Conservation (phyloP, 2,888 invertebrate genomes). For the Linnaemya vulpina region DNA sequence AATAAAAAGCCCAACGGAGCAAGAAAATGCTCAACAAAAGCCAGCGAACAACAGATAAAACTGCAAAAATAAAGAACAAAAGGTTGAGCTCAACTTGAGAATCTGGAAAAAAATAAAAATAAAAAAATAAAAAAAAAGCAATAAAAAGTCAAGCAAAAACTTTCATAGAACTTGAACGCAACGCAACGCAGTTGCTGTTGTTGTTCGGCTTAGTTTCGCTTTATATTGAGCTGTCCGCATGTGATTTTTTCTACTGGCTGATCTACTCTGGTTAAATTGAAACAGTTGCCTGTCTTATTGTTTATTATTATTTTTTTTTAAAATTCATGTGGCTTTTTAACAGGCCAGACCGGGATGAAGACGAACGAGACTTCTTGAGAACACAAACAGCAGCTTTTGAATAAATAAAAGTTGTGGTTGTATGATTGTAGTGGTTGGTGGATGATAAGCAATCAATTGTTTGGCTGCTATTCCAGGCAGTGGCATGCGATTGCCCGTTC, state of each 20-base stretch:
- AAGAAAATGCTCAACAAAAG: background rate
- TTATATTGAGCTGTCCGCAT: slow-evolving; percentile 75
- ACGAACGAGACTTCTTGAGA: slow-evolving; percentile 5
- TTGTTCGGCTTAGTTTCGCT: slow-evolving; percentile 3
- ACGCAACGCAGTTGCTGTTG: slow-evolving; percentile 1
- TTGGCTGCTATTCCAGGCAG: slow-evolving; percentile 36
- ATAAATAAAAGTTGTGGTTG: slow-evolving; percentile 5
- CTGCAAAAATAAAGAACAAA: slow-evolving; percentile 60
- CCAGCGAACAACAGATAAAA: background rate
- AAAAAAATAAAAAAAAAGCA: slow-evolving; percentile 7
- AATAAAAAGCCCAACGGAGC: slow-evolving; percentile 10
- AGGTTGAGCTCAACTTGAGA: slow-evolving; percentile 35
- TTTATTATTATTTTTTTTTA: background rate
- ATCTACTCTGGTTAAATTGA: slow-evolving; percentile 74
- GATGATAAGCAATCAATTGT: slow-evolving; percentile 70
- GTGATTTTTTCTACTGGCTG: slow-evolving; percentile 62
- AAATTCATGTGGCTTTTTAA: background rate
- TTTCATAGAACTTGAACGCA: slow-evolving; percentile 2
- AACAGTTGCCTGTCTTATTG: slow-evolving; percentile 59
- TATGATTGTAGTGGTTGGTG: slow-evolving; percentile 7
- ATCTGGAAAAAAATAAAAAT: slow-evolving; percentile 44
- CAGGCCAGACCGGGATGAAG: background rate
- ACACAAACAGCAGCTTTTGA: slow-evolving; percentile 20
- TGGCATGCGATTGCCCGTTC: slow-evolving; percentile 30
- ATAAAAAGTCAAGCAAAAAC: slow-evolving; percentile 12